Conservation (phyloP, 2,888 invertebrate genomes). For the Perithous albicinctus region DNA sequence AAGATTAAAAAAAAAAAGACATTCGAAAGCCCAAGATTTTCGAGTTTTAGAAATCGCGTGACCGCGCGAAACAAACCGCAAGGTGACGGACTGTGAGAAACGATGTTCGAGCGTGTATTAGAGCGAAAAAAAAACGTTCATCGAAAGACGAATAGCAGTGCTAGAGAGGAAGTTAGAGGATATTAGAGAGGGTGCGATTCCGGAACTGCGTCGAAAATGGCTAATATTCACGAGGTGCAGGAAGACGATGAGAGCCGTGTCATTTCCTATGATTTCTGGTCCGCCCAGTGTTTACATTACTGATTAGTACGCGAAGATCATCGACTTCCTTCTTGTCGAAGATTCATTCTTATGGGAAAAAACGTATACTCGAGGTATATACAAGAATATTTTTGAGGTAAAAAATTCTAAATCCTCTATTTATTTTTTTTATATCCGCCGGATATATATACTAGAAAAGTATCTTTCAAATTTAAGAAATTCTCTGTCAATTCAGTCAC, state of each 20-base stretch:
- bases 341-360: neutral
- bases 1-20: conserved; percentile 30
- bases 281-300: conserved; percentile 29
- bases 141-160: conserved; percentile 2
- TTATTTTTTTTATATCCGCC: too few relatives aligned
- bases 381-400: too few relatives aligned
- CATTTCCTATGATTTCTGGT: conserved; percentile 20
- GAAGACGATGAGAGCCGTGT: conserved; percentile 34
- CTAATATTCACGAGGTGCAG: conserved; percentile 27
- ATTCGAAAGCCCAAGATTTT: conserved; percentile 42
- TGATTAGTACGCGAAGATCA: conserved; percentile 6
- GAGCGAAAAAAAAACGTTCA: conserved; percentile 26
- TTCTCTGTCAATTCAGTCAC: too few relatives aligned
- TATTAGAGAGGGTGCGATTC: conserved; percentile 40
- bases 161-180: conserved; percentile 4
- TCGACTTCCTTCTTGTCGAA: conserved; percentile 24
- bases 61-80: conserved; percentile 45
- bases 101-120: conserved; percentile 31
- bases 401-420: too few relatives aligned
- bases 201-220: conserved; percentile 39
- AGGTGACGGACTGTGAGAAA: conserved; percentile 65
- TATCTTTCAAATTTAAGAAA: too few relatives aligned
- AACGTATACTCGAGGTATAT: too few relatives aligned
- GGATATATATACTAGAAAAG: too few relatives aligned
- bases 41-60: conserved; percentile 60